Evolutionary conservation across 2,888 invertebrate species (phyloP), one percentile per base, ranked within the genome.

Genomic region (Drosophila prolongata): DNA sequence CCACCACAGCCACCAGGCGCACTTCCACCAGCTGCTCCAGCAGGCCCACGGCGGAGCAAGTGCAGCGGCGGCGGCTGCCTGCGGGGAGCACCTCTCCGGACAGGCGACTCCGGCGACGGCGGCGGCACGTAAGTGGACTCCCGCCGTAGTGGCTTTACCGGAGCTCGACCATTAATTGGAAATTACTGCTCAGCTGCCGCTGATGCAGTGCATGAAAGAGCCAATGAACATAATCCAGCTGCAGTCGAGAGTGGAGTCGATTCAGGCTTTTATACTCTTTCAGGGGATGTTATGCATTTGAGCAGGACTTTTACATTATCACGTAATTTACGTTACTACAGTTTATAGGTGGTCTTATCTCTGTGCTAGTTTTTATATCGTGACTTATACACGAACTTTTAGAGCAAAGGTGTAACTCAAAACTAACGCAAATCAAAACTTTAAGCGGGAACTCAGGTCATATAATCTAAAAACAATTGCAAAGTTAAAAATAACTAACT

Each of bases 11-110:
- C 80, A 83, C 67, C 77, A 89, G 69, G 43, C 84, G 61, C 82
- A 87, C 52, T 87, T 84, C 67, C 87, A 86, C 70, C 89, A 87
- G 68, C 61, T 86, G 38, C 77, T 89, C 13, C 90, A 84, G 37
- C 89, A 81, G 44, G 61, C 89, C 30, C 90, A 90, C 16, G 76
- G 81, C 16, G 77, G 71, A 37, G 85, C 73, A 34, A 72, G 67
- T 70, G 76, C 79, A 37, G 75, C 67, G 35, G 70, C 75, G 43
- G 76, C 82, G 59, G 76, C 76, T 49, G 82, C 85, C 65, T 89
- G 89, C 53, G 87, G 87, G 53, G 89, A 85, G 27, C 89, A 85
- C 62, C 76, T 85, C 58, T 27, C 78, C 37, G 82, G 87, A n/a
- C 78, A 88, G 68, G 68, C 65, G 35, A 78, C 73, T 10, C 71